Evolutionary conservation across 2,888 invertebrate species (phyloP).

Genomic region (Ypsolopha sequella): DNA sequence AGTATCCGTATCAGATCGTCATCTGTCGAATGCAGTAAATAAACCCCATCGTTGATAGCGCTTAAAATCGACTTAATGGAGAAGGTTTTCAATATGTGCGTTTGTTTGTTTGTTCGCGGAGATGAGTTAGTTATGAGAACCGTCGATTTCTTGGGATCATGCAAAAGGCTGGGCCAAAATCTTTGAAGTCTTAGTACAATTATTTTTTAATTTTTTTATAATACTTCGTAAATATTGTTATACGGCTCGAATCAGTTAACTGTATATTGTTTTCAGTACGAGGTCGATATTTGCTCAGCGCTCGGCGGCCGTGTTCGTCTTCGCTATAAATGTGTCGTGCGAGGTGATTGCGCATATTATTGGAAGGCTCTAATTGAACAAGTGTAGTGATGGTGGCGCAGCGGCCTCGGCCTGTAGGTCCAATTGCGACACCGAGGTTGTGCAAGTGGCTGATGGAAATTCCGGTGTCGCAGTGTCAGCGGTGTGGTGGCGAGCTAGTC

Average conservation of each 20-base stretch:
- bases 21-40: no score
- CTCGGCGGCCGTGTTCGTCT: not conserved
- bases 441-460: slow-evolving; percentile 57
- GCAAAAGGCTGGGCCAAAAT: no score
- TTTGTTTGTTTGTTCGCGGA: no score
- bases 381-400: slow-evolving; percentile 44
- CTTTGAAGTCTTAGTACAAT: no score
- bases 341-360: slow-evolving; percentile 39
- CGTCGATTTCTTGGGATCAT: no score
- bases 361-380: slow-evolving; percentile 59
- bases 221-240: not conserved
- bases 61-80: no score
- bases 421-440: slow-evolving; percentile 58
- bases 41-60: no score
- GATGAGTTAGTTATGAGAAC: no score
- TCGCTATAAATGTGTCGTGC: slow-evolving; percentile 18
- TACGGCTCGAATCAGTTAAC: not conserved
- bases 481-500: slow-evolving; percentile 40
- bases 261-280: not conserved
- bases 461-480: slow-evolving; percentile 42
- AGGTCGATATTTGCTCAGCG: slow-evolving; percentile 1
- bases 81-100: no score
- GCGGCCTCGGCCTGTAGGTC: slow-evolving; percentile 45
- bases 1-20: no score
- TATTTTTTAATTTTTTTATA: not conserved